Evolutionary conservation across 2,113 vertebrate genomes (phyloP).

Genomic region (Casuarius casuarius): DNA sequence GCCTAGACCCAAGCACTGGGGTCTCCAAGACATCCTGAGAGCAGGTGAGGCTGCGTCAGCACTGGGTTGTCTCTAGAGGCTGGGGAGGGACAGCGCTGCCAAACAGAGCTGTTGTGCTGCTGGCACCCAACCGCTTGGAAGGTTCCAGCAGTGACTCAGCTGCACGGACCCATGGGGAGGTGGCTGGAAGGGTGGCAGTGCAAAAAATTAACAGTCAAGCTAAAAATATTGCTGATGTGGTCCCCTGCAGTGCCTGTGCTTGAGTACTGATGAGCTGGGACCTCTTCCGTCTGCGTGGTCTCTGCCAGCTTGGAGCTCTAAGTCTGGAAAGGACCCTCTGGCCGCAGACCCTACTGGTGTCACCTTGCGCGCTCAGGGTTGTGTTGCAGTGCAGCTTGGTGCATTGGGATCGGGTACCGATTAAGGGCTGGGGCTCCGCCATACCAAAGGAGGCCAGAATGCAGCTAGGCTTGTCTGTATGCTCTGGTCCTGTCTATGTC

Average conservation of each 20-base stretch:
- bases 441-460: rapidly evolving
- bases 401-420: not conserved
- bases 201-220: constrained; percentile 65
- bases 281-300: not conserved
- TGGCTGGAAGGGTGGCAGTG: constrained; percentile 72
- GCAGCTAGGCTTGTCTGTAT: rapidly evolving
- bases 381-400: not conserved
- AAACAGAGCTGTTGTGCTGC: not conserved
- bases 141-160: constrained; percentile 79
- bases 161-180: constrained; percentile 54
- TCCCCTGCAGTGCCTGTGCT: constrained; percentile 60
- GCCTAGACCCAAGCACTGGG: rapidly evolving
- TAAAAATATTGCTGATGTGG: constrained; percentile 80
- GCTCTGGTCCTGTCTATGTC: rapidly evolving
- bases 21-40: not conserved
- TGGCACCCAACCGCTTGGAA: constrained; percentile 45
- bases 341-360: not conserved
- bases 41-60: not conserved
- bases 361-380: not conserved
- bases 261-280: constrained; percentile 61
- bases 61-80: not conserved
- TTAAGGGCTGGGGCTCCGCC: not conserved
- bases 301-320: rapidly evolving
- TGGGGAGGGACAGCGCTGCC: not conserved
- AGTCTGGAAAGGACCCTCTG: not conserved